A percentile compares a stretch with the other conserved stretches of the same genome.
phyloP scores from a whole-genome alignment of 2,113 vertebrate genomes.

The Trichechus manatus region DNA sequence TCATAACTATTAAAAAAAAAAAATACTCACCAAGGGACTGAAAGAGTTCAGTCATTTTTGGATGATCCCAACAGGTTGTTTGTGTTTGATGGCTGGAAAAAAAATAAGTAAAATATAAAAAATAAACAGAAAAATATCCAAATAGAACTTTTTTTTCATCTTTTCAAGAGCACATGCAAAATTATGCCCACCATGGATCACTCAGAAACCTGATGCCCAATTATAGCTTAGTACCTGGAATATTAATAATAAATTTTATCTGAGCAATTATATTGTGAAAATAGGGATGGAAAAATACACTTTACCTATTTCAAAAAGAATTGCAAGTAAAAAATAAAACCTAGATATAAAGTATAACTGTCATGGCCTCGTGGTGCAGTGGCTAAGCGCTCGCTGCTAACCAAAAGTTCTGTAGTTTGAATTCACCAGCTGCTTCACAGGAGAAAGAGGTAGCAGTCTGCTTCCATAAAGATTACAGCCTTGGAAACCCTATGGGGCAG shows the following conservation, averaged over 20 bases:
- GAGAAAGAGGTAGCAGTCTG: background rate
- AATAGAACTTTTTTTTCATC: background rate
- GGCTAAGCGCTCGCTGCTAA: background rate
- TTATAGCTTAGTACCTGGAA: background rate
- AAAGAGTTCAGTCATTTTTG: constrained; percentile 97
- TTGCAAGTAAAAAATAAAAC: background rate
- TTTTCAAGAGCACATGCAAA: background rate
- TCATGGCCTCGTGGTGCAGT: background rate
- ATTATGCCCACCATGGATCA: background rate
- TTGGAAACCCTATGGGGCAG: too few relatives aligned
- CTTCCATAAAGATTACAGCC: background rate
- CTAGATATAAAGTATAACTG: background rate
- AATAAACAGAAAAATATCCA: background rate
- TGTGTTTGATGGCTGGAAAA: constrained; percentile 94
- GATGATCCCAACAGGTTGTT: constrained; percentile 98
- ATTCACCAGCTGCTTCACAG: background rate
- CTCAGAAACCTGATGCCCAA: background rate
- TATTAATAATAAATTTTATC: background rate
- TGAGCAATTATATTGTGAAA: background rate
- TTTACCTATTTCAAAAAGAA: background rate
- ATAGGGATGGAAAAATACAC: background rate
- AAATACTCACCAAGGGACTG: constrained; percentile 93
- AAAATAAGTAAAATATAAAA: constrained; percentile 54
- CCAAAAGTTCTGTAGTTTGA: background rate
- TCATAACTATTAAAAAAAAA: constrained; percentile 42